phyloP scores from a whole-genome alignment of 2,888 invertebrate species.

The Lacanobia oleracea region DNA sequence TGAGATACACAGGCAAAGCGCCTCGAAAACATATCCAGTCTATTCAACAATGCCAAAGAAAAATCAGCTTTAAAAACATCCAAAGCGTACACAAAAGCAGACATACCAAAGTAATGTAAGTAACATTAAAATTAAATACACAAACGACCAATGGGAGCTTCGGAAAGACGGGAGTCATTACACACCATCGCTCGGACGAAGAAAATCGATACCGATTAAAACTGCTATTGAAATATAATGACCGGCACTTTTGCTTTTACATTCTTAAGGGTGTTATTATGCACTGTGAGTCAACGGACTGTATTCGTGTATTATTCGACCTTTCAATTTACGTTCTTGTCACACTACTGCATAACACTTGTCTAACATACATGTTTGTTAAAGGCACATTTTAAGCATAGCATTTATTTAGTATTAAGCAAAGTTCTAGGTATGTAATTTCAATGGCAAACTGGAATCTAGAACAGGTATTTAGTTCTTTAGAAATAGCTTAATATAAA shows the following conservation, averaged over 20 bases:
- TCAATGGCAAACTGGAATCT: background rate
- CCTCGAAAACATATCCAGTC: slow-evolving; percentile 1
- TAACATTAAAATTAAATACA: slow-evolving; percentile 59
- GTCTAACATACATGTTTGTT: background rate
- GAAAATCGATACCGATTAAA: background rate
- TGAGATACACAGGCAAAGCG: slow-evolving; percentile 15
- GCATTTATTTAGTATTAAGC: background rate
- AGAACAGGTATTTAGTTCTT: background rate
- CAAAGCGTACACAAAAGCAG: slow-evolving; percentile 54
- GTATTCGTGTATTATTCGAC: background rate
- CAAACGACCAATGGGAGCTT: slow-evolving; percentile 57
- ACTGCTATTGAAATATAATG: slow-evolving; percentile 7
- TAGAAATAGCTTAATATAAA: background rate
- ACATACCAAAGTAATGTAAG: slow-evolving; percentile 66
- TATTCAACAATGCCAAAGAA: background rate
- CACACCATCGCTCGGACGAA: slow-evolving; percentile 42
- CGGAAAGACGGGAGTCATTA: slow-evolving; percentile 30
- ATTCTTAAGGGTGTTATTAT: background rate
- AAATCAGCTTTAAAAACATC: slow-evolving; percentile 20
- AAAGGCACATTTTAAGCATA: background rate
- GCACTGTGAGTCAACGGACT: background rate
- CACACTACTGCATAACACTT: slow-evolving; percentile 1
- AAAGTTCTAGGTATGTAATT: background rate
- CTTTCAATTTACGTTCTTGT: slow-evolving; percentile 13
- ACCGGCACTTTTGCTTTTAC: background rate